phyloP scores from a whole-genome alignment of 2,797 vertebrate genomes.

The Sarcophilus harrisii region DNA sequence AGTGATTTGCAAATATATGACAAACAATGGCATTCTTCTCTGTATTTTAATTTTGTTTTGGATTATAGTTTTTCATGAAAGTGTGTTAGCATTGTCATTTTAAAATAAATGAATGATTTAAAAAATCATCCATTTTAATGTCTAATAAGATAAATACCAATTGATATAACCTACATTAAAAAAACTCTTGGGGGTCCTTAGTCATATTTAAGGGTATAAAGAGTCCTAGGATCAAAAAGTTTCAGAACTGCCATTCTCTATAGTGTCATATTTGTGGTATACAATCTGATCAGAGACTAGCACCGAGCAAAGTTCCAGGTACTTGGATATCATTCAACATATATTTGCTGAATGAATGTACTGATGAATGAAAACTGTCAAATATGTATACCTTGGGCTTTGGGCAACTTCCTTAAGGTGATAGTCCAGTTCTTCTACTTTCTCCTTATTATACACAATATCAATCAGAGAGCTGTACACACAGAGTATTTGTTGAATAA shows the following conservation, averaged over 20 bases:
- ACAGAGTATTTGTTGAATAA: not conserved
- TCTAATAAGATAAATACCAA: not conserved
- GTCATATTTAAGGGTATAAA: not conserved
- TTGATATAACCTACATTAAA: not conserved
- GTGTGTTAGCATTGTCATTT: not conserved
- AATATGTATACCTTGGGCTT: not conserved
- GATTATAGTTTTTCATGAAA: not conserved
- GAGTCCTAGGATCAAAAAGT: not conserved
- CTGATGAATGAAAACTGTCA: not conserved
- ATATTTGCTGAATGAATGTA: not conserved
- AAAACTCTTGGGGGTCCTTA: not conserved
- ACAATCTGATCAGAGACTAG: not conserved
- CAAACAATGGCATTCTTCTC: not conserved
- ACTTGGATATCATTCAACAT: not conserved
- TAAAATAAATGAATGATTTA: not conserved
- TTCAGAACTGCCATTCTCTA: not conserved
- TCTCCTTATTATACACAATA: not conserved
- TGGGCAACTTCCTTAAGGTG: not conserved
- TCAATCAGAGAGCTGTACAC: not conserved
- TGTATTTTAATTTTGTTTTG: not conserved
- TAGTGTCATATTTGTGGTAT: not conserved
- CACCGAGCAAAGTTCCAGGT: not conserved
- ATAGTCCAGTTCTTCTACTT: not conserved
- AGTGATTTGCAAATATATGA: not conserved
- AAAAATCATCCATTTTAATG: not conserved